A percentile compares a stretch with the other conserved stretches of the same genome.
Conservation (phyloP, 2,797 vertebrate species). For the Philypnodon macrostomus region DNA sequence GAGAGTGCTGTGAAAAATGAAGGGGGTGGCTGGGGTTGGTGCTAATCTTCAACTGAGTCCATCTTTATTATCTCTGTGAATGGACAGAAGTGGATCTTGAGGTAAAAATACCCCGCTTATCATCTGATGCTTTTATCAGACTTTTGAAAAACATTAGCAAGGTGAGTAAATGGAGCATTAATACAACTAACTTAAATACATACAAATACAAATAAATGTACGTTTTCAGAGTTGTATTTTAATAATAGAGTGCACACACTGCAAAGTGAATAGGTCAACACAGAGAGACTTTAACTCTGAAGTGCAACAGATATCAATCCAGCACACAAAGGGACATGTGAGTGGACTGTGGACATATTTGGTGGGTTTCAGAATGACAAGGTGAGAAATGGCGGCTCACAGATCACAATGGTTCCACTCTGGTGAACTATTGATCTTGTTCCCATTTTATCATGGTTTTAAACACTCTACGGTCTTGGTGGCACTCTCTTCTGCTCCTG, state of each 20-base stretch:
- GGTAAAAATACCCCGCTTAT: constrained; percentile 81
- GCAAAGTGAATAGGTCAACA: constrained; percentile 24
- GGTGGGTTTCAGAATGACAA: constrained; percentile 74
- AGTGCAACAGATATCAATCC: constrained; percentile 69
- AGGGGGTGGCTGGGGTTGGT: constrained; percentile 40
- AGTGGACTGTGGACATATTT: constrained; percentile 53
- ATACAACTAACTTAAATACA: no score
- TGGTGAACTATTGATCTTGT: constrained; percentile 75
- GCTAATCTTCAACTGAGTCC: constrained; percentile 68
- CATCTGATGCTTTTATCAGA: constrained; percentile 77
- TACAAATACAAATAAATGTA: no score
- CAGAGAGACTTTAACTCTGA: constrained; percentile 19
- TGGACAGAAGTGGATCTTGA: constrained; percentile 78
- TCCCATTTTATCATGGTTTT: constrained; percentile 33
- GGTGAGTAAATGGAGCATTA: no score
- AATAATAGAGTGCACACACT: no score
- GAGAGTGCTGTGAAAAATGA: constrained; percentile 62
- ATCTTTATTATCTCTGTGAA: constrained; percentile 78
- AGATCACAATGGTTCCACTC: constrained; percentile 69
- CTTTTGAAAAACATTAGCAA: constrained; percentile 59
- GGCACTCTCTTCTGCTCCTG: constrained; percentile 57
- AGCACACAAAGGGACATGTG: constrained; percentile 33
- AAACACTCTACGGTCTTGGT: constrained; percentile 47
- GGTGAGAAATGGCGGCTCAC: constrained; percentile 71
- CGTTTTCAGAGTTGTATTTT: no score